A percentile compares a stretch with the other conserved stretches of the same genome.
Evolutionary conservation across 1,140 invertebrate genomes (phyloP).

Genomic region (Ceratina calcarata): DNA sequence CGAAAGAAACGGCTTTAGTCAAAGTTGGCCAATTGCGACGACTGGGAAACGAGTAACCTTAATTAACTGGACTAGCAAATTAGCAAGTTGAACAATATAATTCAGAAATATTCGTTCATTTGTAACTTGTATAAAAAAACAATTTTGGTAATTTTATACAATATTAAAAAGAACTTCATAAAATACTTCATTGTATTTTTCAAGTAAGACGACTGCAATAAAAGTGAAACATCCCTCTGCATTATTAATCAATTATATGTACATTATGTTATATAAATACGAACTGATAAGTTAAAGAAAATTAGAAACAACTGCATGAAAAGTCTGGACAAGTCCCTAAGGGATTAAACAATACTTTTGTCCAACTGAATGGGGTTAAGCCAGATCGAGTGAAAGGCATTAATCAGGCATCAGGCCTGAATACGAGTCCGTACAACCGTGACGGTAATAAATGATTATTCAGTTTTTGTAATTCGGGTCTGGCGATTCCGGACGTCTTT

Average conservation of each 20-base stretch:
- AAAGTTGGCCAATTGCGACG: not conserved
- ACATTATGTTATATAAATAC: too few species aligned
- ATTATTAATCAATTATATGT: too few species aligned
- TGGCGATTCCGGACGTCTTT: not conserved
- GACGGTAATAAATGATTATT: constrained; percentile 20
- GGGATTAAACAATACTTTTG: not conserved
- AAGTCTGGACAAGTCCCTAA: too few species aligned
- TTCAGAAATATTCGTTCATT: not conserved
- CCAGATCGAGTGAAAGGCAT: not conserved
- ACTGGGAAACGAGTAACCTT: not conserved
- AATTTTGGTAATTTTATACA: too few species aligned
- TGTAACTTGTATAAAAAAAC: too few species aligned
- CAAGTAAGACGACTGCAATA: too few species aligned
- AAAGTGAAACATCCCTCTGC: too few species aligned
- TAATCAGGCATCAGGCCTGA: not conserved
- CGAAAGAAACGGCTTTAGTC: not conserved
- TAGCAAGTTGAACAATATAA: not conserved
- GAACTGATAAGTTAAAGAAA: too few species aligned
- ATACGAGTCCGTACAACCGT: not conserved
- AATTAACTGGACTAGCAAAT: not conserved
- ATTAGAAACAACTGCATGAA: too few species aligned
- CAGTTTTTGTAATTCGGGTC: constrained; percentile 1
- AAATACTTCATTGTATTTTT: too few species aligned
- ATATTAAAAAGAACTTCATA: too few species aligned
- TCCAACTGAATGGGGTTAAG: not conserved